Evolutionary conservation across 1,140 invertebrate species (phyloP).

Genomic region (Pseudomyrmex flavicornis): DNA sequence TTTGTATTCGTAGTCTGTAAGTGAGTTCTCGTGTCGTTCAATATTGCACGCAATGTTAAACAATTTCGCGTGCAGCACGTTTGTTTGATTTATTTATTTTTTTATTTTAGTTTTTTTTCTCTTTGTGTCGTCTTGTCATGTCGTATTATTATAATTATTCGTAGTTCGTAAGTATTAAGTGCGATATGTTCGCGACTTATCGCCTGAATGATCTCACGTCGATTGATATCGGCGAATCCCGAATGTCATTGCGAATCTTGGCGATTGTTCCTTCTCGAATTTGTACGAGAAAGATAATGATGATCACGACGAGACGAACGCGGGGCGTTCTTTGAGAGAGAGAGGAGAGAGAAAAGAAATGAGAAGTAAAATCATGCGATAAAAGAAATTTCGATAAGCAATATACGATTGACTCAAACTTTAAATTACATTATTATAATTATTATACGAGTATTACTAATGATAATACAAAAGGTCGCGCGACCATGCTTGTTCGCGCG

Average conservation of each 20-base stretch:
- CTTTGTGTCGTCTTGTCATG: background rate
- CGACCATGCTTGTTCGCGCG: conserved; percentile 38
- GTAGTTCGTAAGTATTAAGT: conserved; percentile 53
- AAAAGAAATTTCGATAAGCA: conserved; percentile 80
- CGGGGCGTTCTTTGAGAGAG: conserved; percentile 21
- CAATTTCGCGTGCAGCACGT: too few relatives aligned
- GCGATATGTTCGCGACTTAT: background rate
- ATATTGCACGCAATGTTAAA: conserved; percentile 15
- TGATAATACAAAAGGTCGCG: conserved; percentile 28
- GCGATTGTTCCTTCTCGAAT: background rate
- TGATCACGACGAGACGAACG: conserved; percentile 32
- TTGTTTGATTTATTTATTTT: too few relatives aligned
- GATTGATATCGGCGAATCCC: conserved; percentile 12
- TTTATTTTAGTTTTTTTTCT: conserved; percentile 23
- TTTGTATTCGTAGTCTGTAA: conserved; percentile 15
- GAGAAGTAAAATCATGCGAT: conserved; percentile 16
- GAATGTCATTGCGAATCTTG: conserved; percentile 18
- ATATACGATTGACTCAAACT: conserved; percentile 79
- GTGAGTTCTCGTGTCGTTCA: background rate
- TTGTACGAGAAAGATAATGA: background rate
- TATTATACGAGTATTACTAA: conserved; percentile 56
- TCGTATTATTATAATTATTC: conserved; percentile 13
- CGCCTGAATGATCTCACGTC: conserved; percentile 50
- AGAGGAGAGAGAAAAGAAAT: background rate
- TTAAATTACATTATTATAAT: conserved; percentile 70